phyloP scores from a whole-genome alignment of 2,888 invertebrate species.

The Drosophila bunnanda region DNA sequence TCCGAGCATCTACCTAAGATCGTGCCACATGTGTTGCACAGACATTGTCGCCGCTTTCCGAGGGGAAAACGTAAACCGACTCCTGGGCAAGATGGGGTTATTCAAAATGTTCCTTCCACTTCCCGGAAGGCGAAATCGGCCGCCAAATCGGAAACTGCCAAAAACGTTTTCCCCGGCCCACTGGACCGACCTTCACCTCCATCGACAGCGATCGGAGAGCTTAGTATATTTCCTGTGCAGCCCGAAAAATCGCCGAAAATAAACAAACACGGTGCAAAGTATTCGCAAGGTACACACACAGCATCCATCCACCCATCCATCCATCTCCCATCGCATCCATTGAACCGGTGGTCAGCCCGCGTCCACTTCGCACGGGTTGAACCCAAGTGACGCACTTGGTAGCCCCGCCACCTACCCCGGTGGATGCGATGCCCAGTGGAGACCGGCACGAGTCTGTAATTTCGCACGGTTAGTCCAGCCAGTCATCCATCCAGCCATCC shows the following conservation, averaged over 20 bases:
- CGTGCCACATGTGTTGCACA: constrained; percentile 77
- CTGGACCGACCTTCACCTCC: constrained; percentile 63
- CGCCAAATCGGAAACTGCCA: constrained; percentile 32
- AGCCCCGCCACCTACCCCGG: constrained; percentile 19
- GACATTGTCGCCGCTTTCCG: constrained; percentile 42
- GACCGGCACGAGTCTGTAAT: constrained; percentile 52
- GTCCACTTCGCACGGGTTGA: constrained; percentile 19
- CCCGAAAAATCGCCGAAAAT: constrained; percentile 33
- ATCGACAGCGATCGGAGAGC: constrained; percentile 12
- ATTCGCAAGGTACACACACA: constrained; percentile 45
- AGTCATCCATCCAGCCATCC: constrained; percentile 13
- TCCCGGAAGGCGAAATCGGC: constrained; percentile 24
- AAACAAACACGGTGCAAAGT: constrained; percentile 39
- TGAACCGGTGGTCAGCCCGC: constrained; percentile 19
- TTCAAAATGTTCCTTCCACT: constrained; percentile 18
- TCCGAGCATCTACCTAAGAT: constrained; percentile 41
- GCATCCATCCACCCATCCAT: constrained; percentile 4
- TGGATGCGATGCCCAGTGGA: constrained; percentile 12
- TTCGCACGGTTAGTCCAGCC: constrained; percentile 49
- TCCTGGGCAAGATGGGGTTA: constrained; percentile 36
- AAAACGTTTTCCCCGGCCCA: constrained; percentile 11
- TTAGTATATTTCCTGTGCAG: constrained; percentile 50
- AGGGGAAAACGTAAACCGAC: constrained; percentile 27
- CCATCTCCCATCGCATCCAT: constrained; percentile 19
- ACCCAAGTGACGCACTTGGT: constrained; percentile 46